Conservation (phyloP, 2,888 invertebrate species). For the Thera britannica region DNA sequence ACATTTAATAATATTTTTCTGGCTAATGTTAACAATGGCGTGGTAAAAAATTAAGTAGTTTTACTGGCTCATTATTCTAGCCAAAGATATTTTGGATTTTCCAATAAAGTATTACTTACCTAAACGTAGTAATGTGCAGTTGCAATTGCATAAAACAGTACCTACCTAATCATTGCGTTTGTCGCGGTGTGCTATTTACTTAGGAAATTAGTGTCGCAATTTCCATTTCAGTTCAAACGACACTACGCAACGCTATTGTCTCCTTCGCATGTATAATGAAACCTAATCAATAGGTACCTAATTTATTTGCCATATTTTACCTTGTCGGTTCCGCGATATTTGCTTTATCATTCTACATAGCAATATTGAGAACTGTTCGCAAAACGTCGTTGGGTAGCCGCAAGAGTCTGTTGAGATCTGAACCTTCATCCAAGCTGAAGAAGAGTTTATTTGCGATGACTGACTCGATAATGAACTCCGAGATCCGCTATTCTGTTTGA, state of each 20-base stretch:
- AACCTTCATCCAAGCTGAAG: conserved; percentile 82
- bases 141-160: neutral
- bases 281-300: conserved; percentile 6
- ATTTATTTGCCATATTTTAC: conserved; percentile 50
- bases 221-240: conserved; percentile 12
- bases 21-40: too few relatives aligned
- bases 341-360: conserved; percentile 86
- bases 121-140: neutral
- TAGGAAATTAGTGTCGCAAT: conserved; percentile 15
- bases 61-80: too few relatives aligned
- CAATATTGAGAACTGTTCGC: conserved; percentile 85
- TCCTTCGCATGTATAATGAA: conserved; percentile 24
- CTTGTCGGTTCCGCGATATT: conserved; percentile 84
- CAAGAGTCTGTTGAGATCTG: conserved; percentile 72
- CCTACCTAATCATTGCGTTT: neutral
- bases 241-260: conserved; percentile 21
- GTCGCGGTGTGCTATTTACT: neutral
- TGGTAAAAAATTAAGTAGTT: too few relatives aligned
- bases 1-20: too few relatives aligned
- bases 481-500: conserved; percentile 63
- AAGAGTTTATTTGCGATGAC: conserved; percentile 68
- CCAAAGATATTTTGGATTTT: too few relatives aligned
- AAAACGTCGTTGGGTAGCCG: conserved; percentile 80
- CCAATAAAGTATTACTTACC: neutral
- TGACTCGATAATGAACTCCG: conserved; percentile 69